phyloP scores from a whole-genome alignment of 2,888 invertebrate genomes.

The Ophion obscuratus region DNA sequence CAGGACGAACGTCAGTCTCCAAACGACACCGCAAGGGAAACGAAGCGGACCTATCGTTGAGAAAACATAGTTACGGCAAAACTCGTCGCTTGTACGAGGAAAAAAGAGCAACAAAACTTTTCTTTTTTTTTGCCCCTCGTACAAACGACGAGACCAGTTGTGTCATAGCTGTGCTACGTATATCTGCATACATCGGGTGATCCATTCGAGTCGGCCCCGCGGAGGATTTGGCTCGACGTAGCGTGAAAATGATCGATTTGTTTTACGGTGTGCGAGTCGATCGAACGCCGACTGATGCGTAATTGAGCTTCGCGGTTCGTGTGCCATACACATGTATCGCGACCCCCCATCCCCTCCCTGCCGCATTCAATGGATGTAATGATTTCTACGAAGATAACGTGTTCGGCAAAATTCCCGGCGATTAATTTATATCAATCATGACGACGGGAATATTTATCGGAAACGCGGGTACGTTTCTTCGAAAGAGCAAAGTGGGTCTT shows the following conservation, averaged over 20 bases:
- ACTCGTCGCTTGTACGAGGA: neutral
- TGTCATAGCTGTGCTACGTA: neutral
- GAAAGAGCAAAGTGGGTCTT: neutral
- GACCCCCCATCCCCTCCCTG: neutral
- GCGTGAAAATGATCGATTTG: neutral
- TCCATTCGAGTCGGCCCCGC: neutral
- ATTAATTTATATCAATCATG: neutral
- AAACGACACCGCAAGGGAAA: neutral
- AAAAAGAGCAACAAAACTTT: neutral
- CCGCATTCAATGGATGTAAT: neutral
- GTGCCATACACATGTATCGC: neutral
- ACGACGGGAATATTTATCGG: neutral
- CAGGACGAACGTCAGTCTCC: neutral
- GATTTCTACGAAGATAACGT: neutral
- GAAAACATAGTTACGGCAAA: slow-evolving; percentile 3
- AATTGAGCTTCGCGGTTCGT: neutral
- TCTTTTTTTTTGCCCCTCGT: neutral
- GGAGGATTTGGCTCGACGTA: neutral
- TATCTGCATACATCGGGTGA: neutral
- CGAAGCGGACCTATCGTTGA: neutral
- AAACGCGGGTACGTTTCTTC: neutral
- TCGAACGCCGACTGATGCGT: neutral
- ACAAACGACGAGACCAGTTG: neutral
- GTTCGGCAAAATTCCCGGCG: neutral
- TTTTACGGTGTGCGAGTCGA: neutral